Evolutionary conservation across 2,797 vertebrate species (phyloP).

Genomic region (Darevskia nairensis): DNA sequence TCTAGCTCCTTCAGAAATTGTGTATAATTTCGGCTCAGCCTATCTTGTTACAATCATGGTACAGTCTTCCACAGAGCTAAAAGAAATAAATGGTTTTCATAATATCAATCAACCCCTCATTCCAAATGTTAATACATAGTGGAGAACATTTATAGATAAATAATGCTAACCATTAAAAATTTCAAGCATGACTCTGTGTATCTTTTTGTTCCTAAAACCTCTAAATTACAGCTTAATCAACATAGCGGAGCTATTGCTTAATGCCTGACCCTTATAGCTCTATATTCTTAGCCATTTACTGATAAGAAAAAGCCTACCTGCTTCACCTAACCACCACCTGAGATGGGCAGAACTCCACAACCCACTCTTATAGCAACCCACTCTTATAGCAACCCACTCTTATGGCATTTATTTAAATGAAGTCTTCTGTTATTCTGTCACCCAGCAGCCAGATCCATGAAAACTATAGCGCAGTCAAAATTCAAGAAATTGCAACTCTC

Average conservation of each 20-base stretch:
- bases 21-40: neutral
- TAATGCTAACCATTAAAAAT: slow-evolving; percentile 24
- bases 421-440: neutral
- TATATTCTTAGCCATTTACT: neutral
- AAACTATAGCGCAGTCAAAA: neutral
- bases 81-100: neutral
- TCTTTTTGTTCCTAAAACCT: neutral
- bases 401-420: neutral
- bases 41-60: neutral
- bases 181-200: neutral
- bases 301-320: slow-evolving; percentile 36
- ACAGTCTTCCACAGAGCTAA: neutral
- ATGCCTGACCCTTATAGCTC: neutral
- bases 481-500: neutral
- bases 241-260: neutral
- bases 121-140: neutral
- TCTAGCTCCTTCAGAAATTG: neutral
- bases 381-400: accelerated
- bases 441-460: neutral
- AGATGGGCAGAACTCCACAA: neutral
- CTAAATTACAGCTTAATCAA: neutral
- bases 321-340: neutral
- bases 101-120: neutral
- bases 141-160: no score
- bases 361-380: neutral